Conservation (phyloP, 2,113 vertebrate genomes). For the Actinemys pallida region DNA sequence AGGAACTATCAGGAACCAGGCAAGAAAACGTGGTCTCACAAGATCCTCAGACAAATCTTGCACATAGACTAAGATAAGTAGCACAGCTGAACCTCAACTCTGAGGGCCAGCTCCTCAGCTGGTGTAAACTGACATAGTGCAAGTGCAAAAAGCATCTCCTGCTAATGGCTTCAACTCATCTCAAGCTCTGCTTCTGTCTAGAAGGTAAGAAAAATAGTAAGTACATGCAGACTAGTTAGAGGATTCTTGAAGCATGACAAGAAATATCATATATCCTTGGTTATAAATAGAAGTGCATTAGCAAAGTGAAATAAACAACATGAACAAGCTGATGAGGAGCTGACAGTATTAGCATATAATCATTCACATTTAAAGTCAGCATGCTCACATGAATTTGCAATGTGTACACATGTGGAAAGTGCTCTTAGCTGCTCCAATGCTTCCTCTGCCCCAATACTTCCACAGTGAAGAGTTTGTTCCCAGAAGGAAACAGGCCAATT, state of each 20-base stretch:
- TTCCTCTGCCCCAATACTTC: not conserved
- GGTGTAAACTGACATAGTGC: constrained; percentile 14
- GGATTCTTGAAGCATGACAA: not conserved
- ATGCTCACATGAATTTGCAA: not conserved
- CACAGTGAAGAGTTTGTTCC: not conserved
- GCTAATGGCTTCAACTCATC: not conserved
- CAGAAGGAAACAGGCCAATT: not conserved
- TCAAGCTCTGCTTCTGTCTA: not conserved
- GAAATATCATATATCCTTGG: fast-evolving
- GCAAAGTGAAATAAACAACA: not conserved
- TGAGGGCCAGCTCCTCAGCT: not conserved
- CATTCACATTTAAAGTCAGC: not conserved
- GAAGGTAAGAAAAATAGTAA: not conserved
- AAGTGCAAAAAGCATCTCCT: not conserved
- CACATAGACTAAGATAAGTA: constrained; percentile 29
- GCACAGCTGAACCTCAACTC: not conserved
- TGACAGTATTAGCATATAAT: fast-evolving
- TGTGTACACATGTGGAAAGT: fast-evolving
- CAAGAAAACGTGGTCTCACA: not conserved
- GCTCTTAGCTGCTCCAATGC: not conserved
- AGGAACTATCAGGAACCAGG: not conserved
- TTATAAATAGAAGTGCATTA: not conserved
- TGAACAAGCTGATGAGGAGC: not conserved
- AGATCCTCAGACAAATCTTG: not conserved
- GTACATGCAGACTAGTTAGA: not conserved